Evolutionary conservation across 2,113 vertebrate species (phyloP), one percentile per base, ranked within the genome.

Genomic region (Scomber japonicus): DNA sequence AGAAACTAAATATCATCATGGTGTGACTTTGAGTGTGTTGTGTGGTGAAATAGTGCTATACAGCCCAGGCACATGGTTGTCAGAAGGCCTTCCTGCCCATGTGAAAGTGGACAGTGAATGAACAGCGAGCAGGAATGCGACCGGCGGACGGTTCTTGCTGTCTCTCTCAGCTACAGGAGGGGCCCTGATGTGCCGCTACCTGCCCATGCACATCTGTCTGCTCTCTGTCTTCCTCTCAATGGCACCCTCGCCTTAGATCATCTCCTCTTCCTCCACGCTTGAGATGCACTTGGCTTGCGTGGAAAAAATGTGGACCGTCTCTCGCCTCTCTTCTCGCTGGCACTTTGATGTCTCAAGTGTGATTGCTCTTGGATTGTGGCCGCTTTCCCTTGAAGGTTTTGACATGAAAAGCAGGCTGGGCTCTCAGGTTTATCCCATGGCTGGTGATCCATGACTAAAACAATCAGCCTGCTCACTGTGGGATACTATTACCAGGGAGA

Each of bases 361-460:
- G 95, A 96, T 95, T 95, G 94, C 93, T 86, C 84, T 94, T 93
- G 95, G 93, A 95, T 92, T 85, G 90, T 86, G 86, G 91, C 87
- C 55, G 90, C 89, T 92, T 90, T 93, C 84, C 92, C 92, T 95
- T 94, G 93, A 94, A 95, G 93, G 88, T 90, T 93, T 94, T 94
- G 94, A 94, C 95, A 94, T 95, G 93, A 95, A 94, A 95, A 94
- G 94, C 92, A 89, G 91, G 84, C 90, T 71, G 83, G 81, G 88
- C 83, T 94, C 94, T 95, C 92, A 93, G 91, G 89, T 95, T 95
- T 93, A 94, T 89, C 92, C 92, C 92, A 88, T 35, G 75, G 86
- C 93, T 93, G 89, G 82, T 94, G 95, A 96, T 93, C 94, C 94
- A 78, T 89, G 93, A 95, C 95, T 95, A 95, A 95, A 95, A 94